Percentiles rank a stretch among this genome's conserved stretches.
Conservation (phyloP, 2,888 invertebrate genomes). For the Deilephila elpenor region DNA sequence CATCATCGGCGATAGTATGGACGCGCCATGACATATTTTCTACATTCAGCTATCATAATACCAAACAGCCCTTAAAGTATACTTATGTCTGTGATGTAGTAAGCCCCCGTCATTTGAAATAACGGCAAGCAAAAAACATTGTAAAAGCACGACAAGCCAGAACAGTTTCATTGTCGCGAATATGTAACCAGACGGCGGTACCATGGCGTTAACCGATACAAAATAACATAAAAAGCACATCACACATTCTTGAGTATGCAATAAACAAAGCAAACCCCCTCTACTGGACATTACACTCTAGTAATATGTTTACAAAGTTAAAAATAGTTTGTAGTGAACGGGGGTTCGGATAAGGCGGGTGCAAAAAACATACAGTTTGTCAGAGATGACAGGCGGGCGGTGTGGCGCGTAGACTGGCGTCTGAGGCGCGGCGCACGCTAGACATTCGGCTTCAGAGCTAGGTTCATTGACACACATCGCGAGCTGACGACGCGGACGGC, state of each 20-base stretch:
- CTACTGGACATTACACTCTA: background rate
- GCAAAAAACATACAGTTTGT: conserved; percentile 7
- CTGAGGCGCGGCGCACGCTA: conserved; percentile 39
- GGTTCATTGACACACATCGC: conserved; percentile 55
- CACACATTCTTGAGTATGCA: conserved; percentile 28
- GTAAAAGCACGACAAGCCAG: background rate
- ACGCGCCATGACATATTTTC: no score
- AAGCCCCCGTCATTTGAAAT: background rate
- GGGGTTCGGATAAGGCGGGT: background rate
- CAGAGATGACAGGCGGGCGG: conserved; percentile 17
- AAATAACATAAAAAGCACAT: conserved; percentile 31
- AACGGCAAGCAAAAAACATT: conserved; percentile 1
- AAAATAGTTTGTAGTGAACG: background rate
- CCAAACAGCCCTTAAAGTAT: background rate
- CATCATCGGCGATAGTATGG: no score
- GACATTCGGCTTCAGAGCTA: conserved; percentile 42
- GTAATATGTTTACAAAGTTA: background rate
- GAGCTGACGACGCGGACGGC: background rate
- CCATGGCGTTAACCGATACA: conserved; percentile 7
- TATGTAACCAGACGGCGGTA: background rate
- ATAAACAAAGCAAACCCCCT: background rate
- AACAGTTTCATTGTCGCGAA: conserved; percentile 8
- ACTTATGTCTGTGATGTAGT: background rate
- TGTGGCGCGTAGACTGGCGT: conserved; percentile 28
- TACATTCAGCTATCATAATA: no score